Evolutionary conservation across 1,140 invertebrate species (phyloP).

Genomic region (Atta cephalotes): DNA sequence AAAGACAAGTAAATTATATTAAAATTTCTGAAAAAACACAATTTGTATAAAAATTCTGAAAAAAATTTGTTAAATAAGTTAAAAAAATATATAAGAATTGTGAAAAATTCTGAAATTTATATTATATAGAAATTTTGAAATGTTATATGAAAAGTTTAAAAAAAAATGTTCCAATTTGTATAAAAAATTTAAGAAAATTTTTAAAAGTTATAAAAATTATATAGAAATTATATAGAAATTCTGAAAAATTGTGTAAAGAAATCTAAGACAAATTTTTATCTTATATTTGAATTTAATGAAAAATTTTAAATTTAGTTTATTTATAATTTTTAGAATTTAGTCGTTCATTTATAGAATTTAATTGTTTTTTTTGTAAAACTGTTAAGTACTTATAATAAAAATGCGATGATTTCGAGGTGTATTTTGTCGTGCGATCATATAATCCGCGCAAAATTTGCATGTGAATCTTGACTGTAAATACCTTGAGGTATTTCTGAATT

Average conservation of each 20-base stretch:
- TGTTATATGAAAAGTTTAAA: background rate
- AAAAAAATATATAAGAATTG: too few relatives aligned
- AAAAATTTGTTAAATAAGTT: background rate
- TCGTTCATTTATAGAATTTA: background rate
- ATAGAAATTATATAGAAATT: too few relatives aligned
- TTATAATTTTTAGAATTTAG: background rate
- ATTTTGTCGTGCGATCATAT: background rate
- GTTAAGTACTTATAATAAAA: background rate
- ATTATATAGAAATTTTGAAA: background rate
- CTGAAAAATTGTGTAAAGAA: too few relatives aligned
- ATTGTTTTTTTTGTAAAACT: background rate
- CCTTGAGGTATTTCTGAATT: background rate
- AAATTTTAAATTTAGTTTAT: too few relatives aligned
- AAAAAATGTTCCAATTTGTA: background rate
- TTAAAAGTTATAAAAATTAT: too few relatives aligned
- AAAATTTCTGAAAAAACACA: background rate
- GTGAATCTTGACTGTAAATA: background rate
- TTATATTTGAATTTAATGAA: too few relatives aligned
- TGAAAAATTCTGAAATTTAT: too few relatives aligned
- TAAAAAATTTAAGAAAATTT: too few relatives aligned
- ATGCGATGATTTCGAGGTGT: constrained; percentile 5
- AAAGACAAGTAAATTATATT: background rate
- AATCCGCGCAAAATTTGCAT: background rate
- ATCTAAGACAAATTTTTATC: too few relatives aligned
- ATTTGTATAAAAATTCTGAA: background rate